Percentiles rank a stretch among this genome's conserved stretches.
phyloP scores from a whole-genome alignment of 2,797 vertebrate genomes.

The Micropoecilia bifurca region DNA sequence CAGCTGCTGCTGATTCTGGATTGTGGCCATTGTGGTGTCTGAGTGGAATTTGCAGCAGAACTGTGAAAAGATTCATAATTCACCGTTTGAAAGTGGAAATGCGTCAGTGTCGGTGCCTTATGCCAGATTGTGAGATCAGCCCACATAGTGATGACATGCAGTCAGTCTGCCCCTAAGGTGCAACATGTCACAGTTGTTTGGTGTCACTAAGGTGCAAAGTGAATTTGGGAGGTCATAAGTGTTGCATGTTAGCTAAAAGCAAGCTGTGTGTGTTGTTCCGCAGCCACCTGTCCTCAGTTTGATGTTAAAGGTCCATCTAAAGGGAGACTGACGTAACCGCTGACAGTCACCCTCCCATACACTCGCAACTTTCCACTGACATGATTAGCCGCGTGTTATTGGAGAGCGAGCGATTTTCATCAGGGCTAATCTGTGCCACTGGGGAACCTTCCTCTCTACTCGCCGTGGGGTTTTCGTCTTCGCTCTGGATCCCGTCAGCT shows the following conservation, averaged over 20 bases:
- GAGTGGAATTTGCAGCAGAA: conserved; percentile 61
- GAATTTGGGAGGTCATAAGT: conserved; percentile 48
- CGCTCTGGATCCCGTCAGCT: conserved; percentile 68
- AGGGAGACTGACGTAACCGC: conserved; percentile 44
- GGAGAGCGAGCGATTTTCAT: conserved; percentile 62
- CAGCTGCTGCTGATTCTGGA: conserved; percentile 64
- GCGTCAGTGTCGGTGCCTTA: conserved; percentile 44
- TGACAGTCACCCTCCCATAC: conserved; percentile 42
- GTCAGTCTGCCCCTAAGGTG: conserved; percentile 56
- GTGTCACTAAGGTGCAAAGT: conserved; percentile 35
- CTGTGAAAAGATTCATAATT: conserved; percentile 65
- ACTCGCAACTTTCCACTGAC: conserved; percentile 47
- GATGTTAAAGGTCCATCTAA: conserved; percentile 50
- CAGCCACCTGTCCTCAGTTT: conserved; percentile 55
- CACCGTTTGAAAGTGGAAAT: conserved; percentile 48
- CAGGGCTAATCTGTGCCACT: conserved; percentile 66
- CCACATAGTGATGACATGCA: conserved; percentile 32
- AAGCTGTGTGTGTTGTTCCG: conserved; percentile 38
- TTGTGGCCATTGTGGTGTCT: conserved; percentile 49
- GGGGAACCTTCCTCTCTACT: conserved; percentile 56
- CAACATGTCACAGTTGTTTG: conserved; percentile 47
- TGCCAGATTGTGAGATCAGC: conserved; percentile 14
- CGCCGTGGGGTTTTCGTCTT: conserved; percentile 49
- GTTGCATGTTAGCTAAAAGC: conserved; percentile 12
- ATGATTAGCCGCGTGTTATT: conserved; percentile 62